Percentiles rank a stretch among this genome's conserved stretches.
Evolutionary conservation across 2,888 invertebrate species (phyloP).

Genomic region (Caradrina kadenii): DNA sequence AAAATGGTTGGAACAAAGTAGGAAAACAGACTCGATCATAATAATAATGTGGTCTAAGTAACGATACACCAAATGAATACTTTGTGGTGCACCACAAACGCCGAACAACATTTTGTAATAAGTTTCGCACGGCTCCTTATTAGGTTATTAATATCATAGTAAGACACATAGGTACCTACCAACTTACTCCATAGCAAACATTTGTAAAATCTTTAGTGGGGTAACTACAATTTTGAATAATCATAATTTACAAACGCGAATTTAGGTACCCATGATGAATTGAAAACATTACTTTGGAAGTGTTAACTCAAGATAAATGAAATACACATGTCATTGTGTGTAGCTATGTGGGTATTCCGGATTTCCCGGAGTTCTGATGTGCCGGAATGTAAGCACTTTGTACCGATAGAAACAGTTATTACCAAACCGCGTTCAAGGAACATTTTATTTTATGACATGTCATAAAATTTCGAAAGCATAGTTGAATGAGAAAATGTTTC

Average conservation of each 20-base stretch:
- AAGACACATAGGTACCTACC: too few relatives aligned
- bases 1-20: conserved; percentile 14
- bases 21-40: conserved; percentile 44
- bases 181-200: too few relatives aligned
- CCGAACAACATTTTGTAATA: conserved; percentile 59
- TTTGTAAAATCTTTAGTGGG: too few relatives aligned
- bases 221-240: too few relatives aligned
- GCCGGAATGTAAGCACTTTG: conserved; percentile 26
- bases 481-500: conserved; percentile 69
- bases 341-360: conserved; percentile 4
- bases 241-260: too few relatives aligned
- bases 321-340: not conserved
- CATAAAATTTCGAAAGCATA: conserved; percentile 68
- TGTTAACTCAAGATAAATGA: not conserved
- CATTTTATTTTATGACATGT: conserved; percentile 74
- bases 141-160: too few relatives aligned
- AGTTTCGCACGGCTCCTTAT: conserved; percentile 38
- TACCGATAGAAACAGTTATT: conserved; percentile 43
- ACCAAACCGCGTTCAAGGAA: conserved; percentile 63
- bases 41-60: conserved; percentile 45
- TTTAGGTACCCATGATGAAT: not conserved
- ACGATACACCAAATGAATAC: conserved; percentile 56
- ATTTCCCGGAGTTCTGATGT: conserved; percentile 7
- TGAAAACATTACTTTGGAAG: not conserved
- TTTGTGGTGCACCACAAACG: conserved; percentile 57